These are phyloP conservation scores for Drosophila punjabiensis DNA, from an alignment of 1,140 invertebrate species.

Conservation along the genomic window DNA sequence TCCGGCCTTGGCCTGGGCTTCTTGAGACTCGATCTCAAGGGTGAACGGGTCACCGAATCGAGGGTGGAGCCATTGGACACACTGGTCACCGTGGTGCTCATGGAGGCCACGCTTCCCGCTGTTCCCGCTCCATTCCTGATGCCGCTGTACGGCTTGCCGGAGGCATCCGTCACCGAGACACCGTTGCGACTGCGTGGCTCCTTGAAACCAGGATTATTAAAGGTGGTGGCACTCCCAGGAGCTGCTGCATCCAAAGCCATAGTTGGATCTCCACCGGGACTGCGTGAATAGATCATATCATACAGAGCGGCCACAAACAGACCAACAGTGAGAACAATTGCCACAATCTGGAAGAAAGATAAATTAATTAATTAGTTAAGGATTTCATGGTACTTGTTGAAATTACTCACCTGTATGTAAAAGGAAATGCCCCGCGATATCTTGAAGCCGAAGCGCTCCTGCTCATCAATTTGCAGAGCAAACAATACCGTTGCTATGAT, in stretches of 20 bases:
- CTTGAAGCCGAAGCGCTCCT: slow-evolving; percentile 89
- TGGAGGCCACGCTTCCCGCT: slow-evolving; percentile 90
- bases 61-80: slow-evolving; percentile 88
- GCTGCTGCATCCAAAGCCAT: slow-evolving; percentile 87
- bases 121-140: slow-evolving; percentile 88
- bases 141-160: slow-evolving; percentile 91
- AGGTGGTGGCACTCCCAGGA: slow-evolving; percentile 88
- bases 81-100: slow-evolving; percentile 90
- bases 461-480: slow-evolving; percentile 92
- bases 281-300: slow-evolving; percentile 90
- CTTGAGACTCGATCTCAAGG: slow-evolving; percentile 92
- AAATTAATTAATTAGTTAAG: neutral
- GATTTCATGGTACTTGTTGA: neutral
- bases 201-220: slow-evolving; percentile 93
- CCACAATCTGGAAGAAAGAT: slow-evolving; percentile 88
- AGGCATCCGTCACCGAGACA: slow-evolving; percentile 93
- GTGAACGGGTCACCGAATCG: slow-evolving; percentile 89
- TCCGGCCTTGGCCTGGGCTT: slow-evolving; percentile 89
- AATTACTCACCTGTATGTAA: slow-evolving; percentile 91
- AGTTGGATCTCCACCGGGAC: slow-evolving; percentile 92
- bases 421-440: slow-evolving; percentile 92
- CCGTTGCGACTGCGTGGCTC: slow-evolving; percentile 89
- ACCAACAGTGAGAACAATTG: slow-evolving; percentile 90
- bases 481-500: slow-evolving; percentile 92
- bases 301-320: slow-evolving; percentile 92